Conservation (phyloP, 2,113 vertebrate species). For the Salvelinus fontinalis region DNA sequence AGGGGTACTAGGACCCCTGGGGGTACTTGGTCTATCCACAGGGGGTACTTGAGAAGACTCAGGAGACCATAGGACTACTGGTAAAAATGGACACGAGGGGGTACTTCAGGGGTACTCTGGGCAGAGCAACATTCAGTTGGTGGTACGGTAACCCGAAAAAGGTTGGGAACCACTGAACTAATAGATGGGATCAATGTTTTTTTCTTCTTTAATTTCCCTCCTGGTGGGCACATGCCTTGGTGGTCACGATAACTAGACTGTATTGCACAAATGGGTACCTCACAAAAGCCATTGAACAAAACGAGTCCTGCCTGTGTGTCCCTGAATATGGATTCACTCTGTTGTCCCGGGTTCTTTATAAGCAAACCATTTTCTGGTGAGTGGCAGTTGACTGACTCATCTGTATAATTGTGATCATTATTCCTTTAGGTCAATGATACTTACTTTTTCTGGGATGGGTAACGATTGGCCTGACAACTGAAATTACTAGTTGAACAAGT, state of each 20-base stretch:
- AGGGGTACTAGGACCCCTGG: too few species aligned
- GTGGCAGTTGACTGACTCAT: neutral
- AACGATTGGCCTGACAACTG: neutral
- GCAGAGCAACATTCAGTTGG: too few species aligned
- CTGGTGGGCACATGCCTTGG: neutral
- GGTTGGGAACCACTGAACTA: neutral
- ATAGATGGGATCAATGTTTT: constrained; percentile 6
- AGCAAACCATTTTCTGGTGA: constrained; percentile 5
- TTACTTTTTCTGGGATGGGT: neutral
- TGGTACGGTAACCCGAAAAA: too few species aligned
- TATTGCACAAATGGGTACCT: constrained; percentile 63
- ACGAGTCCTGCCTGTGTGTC: constrained; percentile 43
- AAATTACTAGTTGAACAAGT: neutral
- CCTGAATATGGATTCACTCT: constrained; percentile 25
- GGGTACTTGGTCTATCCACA: too few species aligned
- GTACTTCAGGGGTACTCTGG: too few species aligned
- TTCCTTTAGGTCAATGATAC: constrained; percentile 4
- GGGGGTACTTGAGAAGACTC: too few species aligned
- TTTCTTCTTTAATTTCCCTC: constrained; percentile 8
- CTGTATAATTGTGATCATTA: neutral
- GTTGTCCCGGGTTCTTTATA: constrained; percentile 43
- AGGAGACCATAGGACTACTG: too few species aligned
- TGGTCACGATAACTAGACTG: constrained; percentile 38
- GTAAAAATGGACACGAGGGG: too few species aligned
- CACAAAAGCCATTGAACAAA: constrained; percentile 67